Evolutionary conservation across 2,113 vertebrate species (phyloP).

Genomic region (Nansenia antarctica): DNA sequence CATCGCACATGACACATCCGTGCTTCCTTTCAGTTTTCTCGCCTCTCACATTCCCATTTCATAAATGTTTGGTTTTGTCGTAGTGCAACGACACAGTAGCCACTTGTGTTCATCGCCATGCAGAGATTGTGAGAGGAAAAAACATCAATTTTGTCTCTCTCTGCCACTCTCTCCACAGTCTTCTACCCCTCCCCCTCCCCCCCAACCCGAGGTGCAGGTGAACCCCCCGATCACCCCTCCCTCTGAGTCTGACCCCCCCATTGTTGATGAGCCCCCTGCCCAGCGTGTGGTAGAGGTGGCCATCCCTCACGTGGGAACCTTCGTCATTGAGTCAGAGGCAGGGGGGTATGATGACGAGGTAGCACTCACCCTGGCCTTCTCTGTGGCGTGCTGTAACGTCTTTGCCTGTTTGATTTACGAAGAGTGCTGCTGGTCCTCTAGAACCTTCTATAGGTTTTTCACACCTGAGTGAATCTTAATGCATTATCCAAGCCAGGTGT

Average conservation of each 20-base stretch:
- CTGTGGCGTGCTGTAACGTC: background rate
- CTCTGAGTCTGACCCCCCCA: constrained; percentile 66
- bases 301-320: constrained; percentile 92
- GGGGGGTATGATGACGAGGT: constrained; percentile 98
- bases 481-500: background rate
- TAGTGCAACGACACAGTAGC: no score
- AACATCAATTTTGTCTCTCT: no score
- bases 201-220: constrained; percentile 80
- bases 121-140: no score
- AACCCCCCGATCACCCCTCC: constrained; percentile 61
- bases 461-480: constrained; percentile 39
- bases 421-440: constrained; percentile 1
- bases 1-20: background rate
- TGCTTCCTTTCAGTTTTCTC: background rate
- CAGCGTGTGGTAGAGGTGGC: constrained; percentile 92
- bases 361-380: constrained; percentile 54
- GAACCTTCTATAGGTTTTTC: constrained; percentile 30
- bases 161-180: background rate
- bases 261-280: constrained; percentile 80
- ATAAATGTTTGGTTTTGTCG: no score
- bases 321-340: constrained; percentile 93
- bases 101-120: no score
- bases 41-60: background rate
- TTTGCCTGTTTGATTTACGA: constrained; percentile 10
- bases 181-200: constrained; percentile 17